phyloP scores from a whole-genome alignment of 2,888 invertebrate genomes.

The Meandrusa payeni region DNA sequence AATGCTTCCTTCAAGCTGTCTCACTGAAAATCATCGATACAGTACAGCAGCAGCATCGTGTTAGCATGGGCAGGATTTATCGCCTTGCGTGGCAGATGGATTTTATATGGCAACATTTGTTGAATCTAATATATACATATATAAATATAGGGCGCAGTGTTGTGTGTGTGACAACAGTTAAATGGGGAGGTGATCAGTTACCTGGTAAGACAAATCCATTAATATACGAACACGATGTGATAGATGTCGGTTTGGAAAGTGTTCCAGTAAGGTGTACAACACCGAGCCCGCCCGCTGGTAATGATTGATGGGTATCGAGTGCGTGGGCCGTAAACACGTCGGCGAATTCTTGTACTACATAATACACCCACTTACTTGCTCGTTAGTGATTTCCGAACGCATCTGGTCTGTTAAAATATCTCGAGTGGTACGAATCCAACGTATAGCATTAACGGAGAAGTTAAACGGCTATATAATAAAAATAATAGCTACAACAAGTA shows the following conservation, averaged over 20 bases:
- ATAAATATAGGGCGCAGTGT: too few relatives aligned
- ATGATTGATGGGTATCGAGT: conserved; percentile 64
- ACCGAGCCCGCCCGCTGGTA: conserved; percentile 50
- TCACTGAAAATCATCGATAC: too few relatives aligned
- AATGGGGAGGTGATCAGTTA: too few relatives aligned
- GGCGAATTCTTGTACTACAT: conserved; percentile 54
- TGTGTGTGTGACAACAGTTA: too few relatives aligned
- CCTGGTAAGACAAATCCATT: too few relatives aligned
- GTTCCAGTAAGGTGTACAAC: conserved; percentile 48
- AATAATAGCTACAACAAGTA: too few relatives aligned
- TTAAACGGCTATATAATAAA: neutral
- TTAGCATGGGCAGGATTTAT: too few relatives aligned
- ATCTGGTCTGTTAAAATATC: conserved; percentile 29
- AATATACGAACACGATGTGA: conserved; percentile 39
- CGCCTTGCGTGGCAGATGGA: too few relatives aligned
- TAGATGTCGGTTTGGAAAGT: conserved; percentile 54
- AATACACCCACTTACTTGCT: conserved; percentile 52
- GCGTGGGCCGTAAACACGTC: conserved; percentile 60
- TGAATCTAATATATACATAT: too few relatives aligned
- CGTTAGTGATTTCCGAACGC: conserved; percentile 49
- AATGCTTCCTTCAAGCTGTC: too few relatives aligned
- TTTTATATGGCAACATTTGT: too few relatives aligned
- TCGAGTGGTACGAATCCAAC: neutral
- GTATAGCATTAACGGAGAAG: conserved; percentile 2
- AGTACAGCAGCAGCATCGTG: too few relatives aligned